These are phyloP conservation scores for Nixonia krombeini DNA, from an alignment of 1,140 invertebrate species.

Conservation along the genomic window DNA sequence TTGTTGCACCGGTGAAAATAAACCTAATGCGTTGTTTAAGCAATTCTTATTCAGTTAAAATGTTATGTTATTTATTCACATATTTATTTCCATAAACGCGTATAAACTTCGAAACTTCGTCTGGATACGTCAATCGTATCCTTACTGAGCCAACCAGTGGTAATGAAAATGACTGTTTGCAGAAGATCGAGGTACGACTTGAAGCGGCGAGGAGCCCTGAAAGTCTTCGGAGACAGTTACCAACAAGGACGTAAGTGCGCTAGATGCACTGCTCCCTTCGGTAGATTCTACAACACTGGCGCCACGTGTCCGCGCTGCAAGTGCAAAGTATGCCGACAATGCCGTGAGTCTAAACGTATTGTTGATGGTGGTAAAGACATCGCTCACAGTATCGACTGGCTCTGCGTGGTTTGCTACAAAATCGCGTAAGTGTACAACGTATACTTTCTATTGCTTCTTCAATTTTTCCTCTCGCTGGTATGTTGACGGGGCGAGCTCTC, in stretches of 20 bases:
- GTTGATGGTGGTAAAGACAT: constrained; percentile 59
- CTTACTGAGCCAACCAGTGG: too few species aligned
- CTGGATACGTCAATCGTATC: too few species aligned
- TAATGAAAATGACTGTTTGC: too few species aligned
- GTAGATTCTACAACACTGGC: constrained; percentile 82
- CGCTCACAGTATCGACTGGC: constrained; percentile 77
- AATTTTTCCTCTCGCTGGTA: not conserved
- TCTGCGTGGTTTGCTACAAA: constrained; percentile 82
- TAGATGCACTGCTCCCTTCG: constrained; percentile 79
- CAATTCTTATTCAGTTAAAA: too few species aligned
- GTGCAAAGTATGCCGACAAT: constrained; percentile 81
- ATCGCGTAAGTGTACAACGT: constrained; percentile 76
- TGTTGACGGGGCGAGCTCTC: too few species aligned
- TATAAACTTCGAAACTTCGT: too few species aligned
- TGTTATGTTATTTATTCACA: too few species aligned
- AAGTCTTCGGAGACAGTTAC: constrained; percentile 63
- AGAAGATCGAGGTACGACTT: constrained; percentile 79
- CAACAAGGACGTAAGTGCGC: constrained; percentile 78
- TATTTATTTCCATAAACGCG: too few species aligned
- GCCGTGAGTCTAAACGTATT: constrained; percentile 74
- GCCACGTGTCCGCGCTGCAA: constrained; percentile 79
- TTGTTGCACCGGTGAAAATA: too few species aligned
- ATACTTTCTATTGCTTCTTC: not conserved
- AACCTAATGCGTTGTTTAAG: too few species aligned
- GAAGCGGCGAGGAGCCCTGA: constrained; percentile 74